phyloP scores from a whole-genome alignment of 1,140 invertebrate species.

The Caenorhabditis inopinata region DNA sequence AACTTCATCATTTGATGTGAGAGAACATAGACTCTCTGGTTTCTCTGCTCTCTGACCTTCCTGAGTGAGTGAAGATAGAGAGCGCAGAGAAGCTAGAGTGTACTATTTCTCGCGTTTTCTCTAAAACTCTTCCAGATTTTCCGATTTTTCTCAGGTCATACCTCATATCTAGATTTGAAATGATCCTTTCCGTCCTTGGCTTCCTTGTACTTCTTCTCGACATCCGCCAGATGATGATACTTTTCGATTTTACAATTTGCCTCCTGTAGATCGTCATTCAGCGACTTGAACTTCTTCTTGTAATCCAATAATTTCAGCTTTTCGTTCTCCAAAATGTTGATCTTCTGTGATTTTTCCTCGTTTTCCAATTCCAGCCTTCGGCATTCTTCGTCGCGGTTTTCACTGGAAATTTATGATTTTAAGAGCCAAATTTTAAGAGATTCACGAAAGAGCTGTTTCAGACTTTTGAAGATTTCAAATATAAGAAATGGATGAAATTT shows the following conservation, averaged over 20 bases:
- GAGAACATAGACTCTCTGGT: too few species aligned
- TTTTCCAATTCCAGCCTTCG: neutral
- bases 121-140: too few species aligned
- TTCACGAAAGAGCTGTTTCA: too few species aligned
- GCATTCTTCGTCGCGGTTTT: slow-evolving; percentile 7
- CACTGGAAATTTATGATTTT: neutral
- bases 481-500: too few species aligned
- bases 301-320: neutral
- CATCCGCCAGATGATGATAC: neutral
- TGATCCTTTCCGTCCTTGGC: neutral
- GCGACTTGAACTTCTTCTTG: neutral
- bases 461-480: too few species aligned
- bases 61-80: too few species aligned
- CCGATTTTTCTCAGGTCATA: neutral
- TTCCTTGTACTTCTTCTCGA: slow-evolving; percentile 33
- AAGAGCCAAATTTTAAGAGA: too few species aligned
- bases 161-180: neutral
- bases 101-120: too few species aligned
- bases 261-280: neutral
- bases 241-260: neutral
- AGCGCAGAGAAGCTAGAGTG: too few species aligned
- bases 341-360: neutral
- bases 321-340: neutral
- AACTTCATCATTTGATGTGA: too few species aligned
- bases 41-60: too few species aligned